phyloP scores from a whole-genome alignment of 1,140 invertebrate species.

The Atta colombica region DNA sequence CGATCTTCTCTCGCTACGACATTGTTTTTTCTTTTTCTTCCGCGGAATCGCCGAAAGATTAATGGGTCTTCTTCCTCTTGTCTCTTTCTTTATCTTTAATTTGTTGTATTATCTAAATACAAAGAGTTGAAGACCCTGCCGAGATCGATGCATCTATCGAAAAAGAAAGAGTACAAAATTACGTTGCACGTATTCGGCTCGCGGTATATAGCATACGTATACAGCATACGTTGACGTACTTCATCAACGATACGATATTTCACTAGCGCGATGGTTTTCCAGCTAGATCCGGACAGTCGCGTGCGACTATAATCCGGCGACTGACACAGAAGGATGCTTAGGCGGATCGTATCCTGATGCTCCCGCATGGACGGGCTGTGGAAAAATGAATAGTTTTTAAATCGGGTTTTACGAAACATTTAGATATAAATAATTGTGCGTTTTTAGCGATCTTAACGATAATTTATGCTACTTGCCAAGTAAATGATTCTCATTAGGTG shows the following conservation, averaged over 20 bases:
- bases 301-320: conserved; percentile 1
- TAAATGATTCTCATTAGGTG: neutral
- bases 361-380: neutral
- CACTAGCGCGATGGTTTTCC: neutral
- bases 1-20: conserved; percentile 56
- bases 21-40: conserved; percentile 32
- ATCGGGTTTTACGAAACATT: neutral
- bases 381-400: neutral
- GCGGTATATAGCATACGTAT: neutral
- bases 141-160: conserved; percentile 25
- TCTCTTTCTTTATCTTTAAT: conserved; percentile 22
- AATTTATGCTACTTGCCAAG: neutral
- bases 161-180: conserved; percentile 65
- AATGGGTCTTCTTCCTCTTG: conserved; percentile 1
- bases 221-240: neutral
- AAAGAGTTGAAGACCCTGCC: conserved; percentile 23
- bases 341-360: neutral
- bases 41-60: conserved; percentile 25
- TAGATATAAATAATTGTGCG: neutral
- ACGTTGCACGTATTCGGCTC: conserved; percentile 6
- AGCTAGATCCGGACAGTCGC: neutral
- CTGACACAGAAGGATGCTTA: conserved; percentile 27
- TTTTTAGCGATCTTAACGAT: neutral
- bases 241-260: neutral
- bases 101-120: neutral